These are phyloP conservation scores for Martes martes DNA, from an alignment of 2,113 vertebrate genomes.

Conservation along the genomic window DNA sequence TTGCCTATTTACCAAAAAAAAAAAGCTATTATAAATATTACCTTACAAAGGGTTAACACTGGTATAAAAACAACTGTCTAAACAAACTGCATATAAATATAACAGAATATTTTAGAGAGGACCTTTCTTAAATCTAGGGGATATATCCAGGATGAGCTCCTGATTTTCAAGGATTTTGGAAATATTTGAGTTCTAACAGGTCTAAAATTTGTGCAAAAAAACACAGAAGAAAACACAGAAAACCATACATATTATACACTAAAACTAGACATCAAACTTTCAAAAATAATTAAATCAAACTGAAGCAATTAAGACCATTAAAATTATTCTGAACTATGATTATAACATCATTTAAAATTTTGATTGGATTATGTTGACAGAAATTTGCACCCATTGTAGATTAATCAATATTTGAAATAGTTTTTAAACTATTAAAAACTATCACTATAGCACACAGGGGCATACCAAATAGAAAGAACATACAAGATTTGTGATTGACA, in stretches of 20 bases:
- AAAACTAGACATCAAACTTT: neutral
- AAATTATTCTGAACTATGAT: neutral
- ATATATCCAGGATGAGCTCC: neutral
- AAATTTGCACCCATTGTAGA: neutral
- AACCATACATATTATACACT: neutral
- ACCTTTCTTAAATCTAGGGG: neutral
- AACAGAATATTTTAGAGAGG: neutral
- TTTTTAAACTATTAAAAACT: neutral
- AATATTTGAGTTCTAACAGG: neutral
- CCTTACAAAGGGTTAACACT: neutral
- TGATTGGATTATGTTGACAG: neutral
- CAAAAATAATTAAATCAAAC: neutral
- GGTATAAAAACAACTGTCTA: neutral
- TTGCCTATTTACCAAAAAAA: neutral
- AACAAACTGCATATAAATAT: neutral
- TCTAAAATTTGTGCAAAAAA: neutral
- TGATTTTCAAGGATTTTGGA: neutral
- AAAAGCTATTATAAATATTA: neutral
- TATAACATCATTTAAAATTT: neutral
- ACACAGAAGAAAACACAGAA: neutral
- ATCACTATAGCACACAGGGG: neutral
- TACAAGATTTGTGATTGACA: neutral
- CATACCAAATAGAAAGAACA: neutral
- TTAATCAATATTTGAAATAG: neutral
- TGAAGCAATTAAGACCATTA: neutral